Base-by-base conservation (phyloP, 2,797 vertebrate genomes). In the Hypotaenidia philippensis region DNA sequence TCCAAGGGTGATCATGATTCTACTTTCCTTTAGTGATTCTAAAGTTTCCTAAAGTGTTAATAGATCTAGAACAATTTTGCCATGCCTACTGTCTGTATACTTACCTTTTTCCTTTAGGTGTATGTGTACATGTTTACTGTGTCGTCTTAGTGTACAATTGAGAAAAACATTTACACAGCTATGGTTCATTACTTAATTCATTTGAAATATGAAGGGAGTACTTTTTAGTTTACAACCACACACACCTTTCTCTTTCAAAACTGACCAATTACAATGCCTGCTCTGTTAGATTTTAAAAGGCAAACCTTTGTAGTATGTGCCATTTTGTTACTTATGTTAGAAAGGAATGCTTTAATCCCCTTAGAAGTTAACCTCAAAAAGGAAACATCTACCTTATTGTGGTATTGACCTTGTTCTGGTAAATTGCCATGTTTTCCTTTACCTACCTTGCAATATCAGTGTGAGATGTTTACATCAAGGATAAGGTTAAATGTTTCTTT, bases 401-500 rank as follows among this genome's bases (percentile, higher is more conserved):
- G 93, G 32, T 71, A 27, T 64, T 96, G 95, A 95, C 95, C 91
- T 97, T 96, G 93, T 96, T 95, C 94, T 96, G 74, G 89, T 96
- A 91, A 94, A 94, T 93, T 91, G 95, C 93, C 90, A 40, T 94
- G 91, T 95, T 97, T 94, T 91, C 64, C 93, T 96, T 80, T 96
- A 89, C 94, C 66, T 94, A 90, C 93, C 68, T 70, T 5, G 27
- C 32, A 56, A 74, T 94, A 91, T 94, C 80, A 32, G 74, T 68
- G 34, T 5, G 4, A 89, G 91, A 74, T 96, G 89, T 96, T 96
- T 95, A 94, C 87, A 96, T 89, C 83, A 50, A 93, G 89, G 70
- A n/a, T 93, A 94, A 95, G 93, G 95, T 95, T 95, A 96, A 96
- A 95, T 91, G 85, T 93, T 95, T 93, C 83, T 91, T 95, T 92